A percentile compares a stretch with the other conserved stretches of the same genome.
Evolutionary conservation across 2,888 invertebrate genomes (phyloP).

Genomic region (Eurois occulta): DNA sequence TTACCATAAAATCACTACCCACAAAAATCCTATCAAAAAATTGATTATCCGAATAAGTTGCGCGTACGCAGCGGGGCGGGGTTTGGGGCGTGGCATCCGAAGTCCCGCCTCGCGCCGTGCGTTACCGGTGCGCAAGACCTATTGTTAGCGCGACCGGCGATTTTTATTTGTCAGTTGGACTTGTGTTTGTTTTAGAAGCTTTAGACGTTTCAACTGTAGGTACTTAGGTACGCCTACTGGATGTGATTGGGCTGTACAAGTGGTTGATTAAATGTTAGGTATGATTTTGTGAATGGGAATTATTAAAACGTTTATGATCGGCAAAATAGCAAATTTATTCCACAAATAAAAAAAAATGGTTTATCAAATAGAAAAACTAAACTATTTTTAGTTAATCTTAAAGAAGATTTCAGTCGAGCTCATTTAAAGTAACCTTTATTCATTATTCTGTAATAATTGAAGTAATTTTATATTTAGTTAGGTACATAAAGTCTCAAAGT

Average conservation of each 20-base stretch:
- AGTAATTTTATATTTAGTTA: not conserved
- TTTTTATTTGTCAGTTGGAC: conserved; percentile 67
- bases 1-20: conserved; percentile 40
- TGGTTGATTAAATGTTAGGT: not conserved
- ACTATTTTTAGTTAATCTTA: not conserved
- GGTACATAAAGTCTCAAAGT: not conserved
- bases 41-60: conserved; percentile 57
- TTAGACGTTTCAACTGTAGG: conserved; percentile 34
- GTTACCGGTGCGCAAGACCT: conserved; percentile 80
- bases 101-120: conserved; percentile 84
- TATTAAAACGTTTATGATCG: not conserved
- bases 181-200: conserved; percentile 55
- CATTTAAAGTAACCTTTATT: not conserved
- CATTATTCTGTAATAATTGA: not conserved
- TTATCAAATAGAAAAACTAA: not conserved
- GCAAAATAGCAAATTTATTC: not conserved
- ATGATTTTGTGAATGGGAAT: not conserved
- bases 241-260: conserved; percentile 15
- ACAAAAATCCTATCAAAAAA: conserved; percentile 55
- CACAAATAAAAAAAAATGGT: not conserved
- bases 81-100: conserved; percentile 82
- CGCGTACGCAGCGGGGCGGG: conserved; percentile 73
- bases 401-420: not conserved
- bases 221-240: conserved; percentile 43
- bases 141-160: conserved; percentile 76